phyloP scores from a whole-genome alignment of 2,113 vertebrate species.

The Geococcyx californianus region DNA sequence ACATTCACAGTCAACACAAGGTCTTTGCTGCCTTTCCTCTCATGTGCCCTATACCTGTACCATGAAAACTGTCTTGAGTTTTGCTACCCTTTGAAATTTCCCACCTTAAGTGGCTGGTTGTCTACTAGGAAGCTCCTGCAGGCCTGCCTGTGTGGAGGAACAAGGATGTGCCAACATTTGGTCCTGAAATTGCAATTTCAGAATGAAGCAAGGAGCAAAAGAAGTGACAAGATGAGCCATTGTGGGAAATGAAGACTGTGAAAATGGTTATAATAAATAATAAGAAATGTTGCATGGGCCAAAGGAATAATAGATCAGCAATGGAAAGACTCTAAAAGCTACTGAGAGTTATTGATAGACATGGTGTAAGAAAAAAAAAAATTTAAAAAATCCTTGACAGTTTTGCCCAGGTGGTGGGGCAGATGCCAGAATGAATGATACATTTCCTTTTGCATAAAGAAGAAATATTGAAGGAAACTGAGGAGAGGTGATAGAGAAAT shows the following conservation, averaged over 20 bases:
- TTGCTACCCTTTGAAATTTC: neutral
- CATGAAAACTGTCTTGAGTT: neutral
- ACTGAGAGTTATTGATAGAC: conserved; percentile 42
- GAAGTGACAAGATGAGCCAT: neutral
- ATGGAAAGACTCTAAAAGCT: conserved; percentile 39
- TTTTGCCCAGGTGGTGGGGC: neutral
- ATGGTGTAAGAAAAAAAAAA: neutral
- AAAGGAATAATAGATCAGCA: conserved; percentile 53
- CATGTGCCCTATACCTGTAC: fast-evolving
- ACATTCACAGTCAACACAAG: neutral
- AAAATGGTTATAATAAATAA: conserved; percentile 52
- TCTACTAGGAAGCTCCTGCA: neutral
- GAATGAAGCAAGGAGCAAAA: neutral
- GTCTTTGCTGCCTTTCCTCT: neutral
- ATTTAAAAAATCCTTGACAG: neutral
- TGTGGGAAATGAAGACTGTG: conserved; percentile 35
- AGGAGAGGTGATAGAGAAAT: conserved; percentile 41
- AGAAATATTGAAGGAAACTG: conserved; percentile 47
- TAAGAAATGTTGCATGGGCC: conserved; percentile 13
- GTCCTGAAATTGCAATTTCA: neutral
- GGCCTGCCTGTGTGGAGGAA: neutral
- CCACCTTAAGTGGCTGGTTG: neutral
- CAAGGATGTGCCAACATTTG: neutral
- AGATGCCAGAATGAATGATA: conserved; percentile 28
- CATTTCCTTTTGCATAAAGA: conserved; percentile 51